Evolutionary conservation across 1,140 invertebrate species (phyloP).

Genomic region (Stegodyphus mimosarum): DNA sequence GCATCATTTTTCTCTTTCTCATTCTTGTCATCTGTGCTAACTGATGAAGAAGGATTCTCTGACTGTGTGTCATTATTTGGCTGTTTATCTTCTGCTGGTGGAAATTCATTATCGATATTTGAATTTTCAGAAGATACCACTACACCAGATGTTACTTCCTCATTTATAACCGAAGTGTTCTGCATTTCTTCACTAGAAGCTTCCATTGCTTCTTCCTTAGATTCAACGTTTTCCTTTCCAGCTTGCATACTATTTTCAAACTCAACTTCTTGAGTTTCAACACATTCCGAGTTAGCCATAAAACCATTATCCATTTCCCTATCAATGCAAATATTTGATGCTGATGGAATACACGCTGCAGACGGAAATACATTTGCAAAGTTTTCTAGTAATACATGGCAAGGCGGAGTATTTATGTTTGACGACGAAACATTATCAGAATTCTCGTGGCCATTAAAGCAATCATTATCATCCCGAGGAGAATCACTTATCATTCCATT

Average conservation of each 20-base stretch:
- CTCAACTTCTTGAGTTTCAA: slow-evolving; percentile 16
- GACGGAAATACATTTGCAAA: slow-evolving; percentile 57
- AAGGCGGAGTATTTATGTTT: slow-evolving; percentile 24
- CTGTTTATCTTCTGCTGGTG: not conserved
- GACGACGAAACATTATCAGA: slow-evolving; percentile 22
- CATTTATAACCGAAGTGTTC: not conserved
- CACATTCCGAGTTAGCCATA: slow-evolving; percentile 33
- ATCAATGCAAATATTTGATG: slow-evolving; percentile 38
- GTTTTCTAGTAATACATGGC: slow-evolving; percentile 44
- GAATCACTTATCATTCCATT: slow-evolving; percentile 48
- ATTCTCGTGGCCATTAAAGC: slow-evolving; percentile 21
- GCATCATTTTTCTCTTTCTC: not conserved
- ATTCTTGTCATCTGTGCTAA: not conserved
- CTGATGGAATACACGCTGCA: slow-evolving; percentile 39
- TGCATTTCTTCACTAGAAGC: not conserved
- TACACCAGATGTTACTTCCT: slow-evolving; percentile 7
- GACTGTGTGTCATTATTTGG: not conserved
- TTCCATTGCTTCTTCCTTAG: slow-evolving; percentile 27
- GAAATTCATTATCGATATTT: not conserved
- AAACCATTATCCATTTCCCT: slow-evolving; percentile 27
- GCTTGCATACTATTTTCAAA: not conserved
- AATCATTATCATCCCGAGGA: slow-evolving; percentile 45
- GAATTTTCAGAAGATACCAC: not conserved
- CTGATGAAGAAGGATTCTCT: not conserved
- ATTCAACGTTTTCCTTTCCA: not conserved